Conservation (phyloP, 2,113 vertebrate species). For the Malaclemys terrapin region DNA sequence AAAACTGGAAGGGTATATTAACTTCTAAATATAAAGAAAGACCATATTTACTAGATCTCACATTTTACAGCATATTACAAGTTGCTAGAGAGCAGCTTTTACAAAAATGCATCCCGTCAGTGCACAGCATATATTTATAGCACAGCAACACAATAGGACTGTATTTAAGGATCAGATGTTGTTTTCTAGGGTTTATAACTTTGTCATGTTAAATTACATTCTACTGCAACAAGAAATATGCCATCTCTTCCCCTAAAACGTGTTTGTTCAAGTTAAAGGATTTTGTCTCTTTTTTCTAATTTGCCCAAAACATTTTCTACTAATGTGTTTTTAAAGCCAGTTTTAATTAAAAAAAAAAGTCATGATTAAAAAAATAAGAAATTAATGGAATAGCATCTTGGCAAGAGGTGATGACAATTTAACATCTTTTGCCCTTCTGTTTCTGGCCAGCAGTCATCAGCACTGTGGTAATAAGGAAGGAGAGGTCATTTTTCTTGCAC, state of each 20-base stretch:
- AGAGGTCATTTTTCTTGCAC: background rate
- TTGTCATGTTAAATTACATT: background rate
- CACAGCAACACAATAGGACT: background rate
- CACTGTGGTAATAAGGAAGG: background rate
- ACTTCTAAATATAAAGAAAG: background rate
- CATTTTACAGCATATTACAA: background rate
- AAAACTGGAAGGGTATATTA: background rate
- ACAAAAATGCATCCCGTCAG: background rate
- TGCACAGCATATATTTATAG: background rate
- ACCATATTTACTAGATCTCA: background rate
- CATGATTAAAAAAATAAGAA: background rate
- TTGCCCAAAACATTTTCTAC: background rate
- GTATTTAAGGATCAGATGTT: background rate
- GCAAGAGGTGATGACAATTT: background rate
- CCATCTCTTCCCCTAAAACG: background rate
- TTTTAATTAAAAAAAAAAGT: background rate
- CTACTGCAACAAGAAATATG: background rate
- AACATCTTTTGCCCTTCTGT: background rate
- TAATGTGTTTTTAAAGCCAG: background rate
- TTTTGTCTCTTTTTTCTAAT: background rate
- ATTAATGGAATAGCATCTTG: background rate
- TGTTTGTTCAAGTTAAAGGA: accelerated
- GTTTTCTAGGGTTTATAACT: background rate
- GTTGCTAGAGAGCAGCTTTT: background rate
- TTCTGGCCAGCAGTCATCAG: background rate